Evolutionary conservation across 2,888 invertebrate genomes (phyloP).

Genomic region (Leucoptera coffeella): DNA sequence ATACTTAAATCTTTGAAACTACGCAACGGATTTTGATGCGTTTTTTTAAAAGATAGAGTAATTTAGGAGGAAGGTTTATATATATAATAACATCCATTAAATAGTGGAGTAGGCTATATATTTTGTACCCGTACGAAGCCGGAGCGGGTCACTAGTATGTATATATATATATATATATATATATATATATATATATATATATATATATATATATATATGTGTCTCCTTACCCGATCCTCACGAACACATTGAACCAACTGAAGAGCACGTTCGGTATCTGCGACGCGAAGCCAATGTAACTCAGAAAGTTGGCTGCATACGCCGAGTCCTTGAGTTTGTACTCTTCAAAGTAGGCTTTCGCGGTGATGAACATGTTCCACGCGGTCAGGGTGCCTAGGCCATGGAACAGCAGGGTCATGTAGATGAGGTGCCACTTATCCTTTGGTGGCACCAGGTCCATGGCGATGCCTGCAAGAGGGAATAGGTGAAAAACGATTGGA

Average conservation of each 20-base stretch:
- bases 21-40: too few species aligned
- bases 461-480: conserved; percentile 25
- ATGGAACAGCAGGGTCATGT: conserved; percentile 83
- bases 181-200: too few species aligned
- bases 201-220: too few species aligned
- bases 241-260: conserved; percentile 90
- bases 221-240: conserved; percentile 77
- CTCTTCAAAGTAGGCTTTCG: conserved; percentile 83
- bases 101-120: too few species aligned
- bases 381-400: conserved; percentile 92
- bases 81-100: too few species aligned
- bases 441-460: conserved; percentile 70
- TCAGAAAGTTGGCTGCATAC: conserved; percentile 72
- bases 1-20: too few species aligned
- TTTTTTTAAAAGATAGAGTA: too few species aligned
- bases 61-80: too few species aligned
- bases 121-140: too few species aligned
- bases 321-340: conserved; percentile 69
- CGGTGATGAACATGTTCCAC: conserved; percentile 99
- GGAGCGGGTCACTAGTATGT: too few species aligned
- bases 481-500: too few species aligned
- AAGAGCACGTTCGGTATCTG: conserved; percentile 94
- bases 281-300: conserved; percentile 79
- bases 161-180: too few species aligned
- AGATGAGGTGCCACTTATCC: conserved; percentile 77